phyloP scores from a whole-genome alignment of 2,797 vertebrate genomes.

The Pipistrellus pygmaeus region DNA sequence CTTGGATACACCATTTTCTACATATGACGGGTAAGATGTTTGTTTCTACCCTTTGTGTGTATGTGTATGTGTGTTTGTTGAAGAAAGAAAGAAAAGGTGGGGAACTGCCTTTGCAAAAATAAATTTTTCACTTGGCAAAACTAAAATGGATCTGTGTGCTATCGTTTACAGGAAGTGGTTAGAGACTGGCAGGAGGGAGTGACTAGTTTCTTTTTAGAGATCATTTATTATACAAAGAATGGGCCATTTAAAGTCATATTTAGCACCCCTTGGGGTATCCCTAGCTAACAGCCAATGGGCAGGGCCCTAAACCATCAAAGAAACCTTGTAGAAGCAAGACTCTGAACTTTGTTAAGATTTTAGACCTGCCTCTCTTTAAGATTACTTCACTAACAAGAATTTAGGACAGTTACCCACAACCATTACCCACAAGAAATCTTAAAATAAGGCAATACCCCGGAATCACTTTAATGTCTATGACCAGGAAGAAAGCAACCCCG shows the following conservation, averaged over 20 bases:
- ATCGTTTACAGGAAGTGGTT: conserved; percentile 63
- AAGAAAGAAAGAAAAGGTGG: background rate
- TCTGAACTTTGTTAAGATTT: conserved; percentile 45
- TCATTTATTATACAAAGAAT: conserved; percentile 20
- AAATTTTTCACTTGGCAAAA: background rate
- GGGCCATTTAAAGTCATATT: conserved; percentile 58
- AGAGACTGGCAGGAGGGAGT: conserved; percentile 56
- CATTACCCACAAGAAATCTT: conserved; percentile 57
- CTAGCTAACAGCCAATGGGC: conserved; percentile 41
- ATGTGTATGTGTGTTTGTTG: background rate
- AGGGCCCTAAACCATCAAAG: conserved; percentile 45
- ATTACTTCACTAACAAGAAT: conserved; percentile 53
- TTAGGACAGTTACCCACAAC: conserved; percentile 41
- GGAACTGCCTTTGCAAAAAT: conserved; percentile 9
- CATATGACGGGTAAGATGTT: conserved; percentile 36
- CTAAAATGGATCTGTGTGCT: background rate
- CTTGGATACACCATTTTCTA: background rate
- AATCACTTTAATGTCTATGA: conserved; percentile 28
- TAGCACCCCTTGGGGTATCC: conserved; percentile 14
- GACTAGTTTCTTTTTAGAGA: background rate
- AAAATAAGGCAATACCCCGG: conserved; percentile 23
- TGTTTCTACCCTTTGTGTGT: background rate
- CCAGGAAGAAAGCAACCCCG: conserved; percentile 2
- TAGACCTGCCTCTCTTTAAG: background rate
- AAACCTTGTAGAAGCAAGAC: conserved; percentile 25